Evolutionary conservation across 2,113 vertebrate genomes (phyloP).

Genomic region (Coptodon bakossiorum): DNA sequence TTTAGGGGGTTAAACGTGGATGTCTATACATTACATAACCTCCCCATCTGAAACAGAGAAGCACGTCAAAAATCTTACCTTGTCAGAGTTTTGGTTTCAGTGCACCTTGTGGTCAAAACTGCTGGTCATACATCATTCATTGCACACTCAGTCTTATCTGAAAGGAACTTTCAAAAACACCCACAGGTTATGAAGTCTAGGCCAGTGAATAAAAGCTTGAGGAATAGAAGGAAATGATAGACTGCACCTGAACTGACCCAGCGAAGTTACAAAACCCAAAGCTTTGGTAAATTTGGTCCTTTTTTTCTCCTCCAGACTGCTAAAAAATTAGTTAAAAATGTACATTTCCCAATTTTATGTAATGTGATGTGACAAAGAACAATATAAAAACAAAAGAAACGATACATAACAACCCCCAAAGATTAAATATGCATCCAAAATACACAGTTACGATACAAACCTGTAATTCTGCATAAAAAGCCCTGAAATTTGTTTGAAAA

Average conservation of each 20-base stretch:
- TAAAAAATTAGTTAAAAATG: background rate
- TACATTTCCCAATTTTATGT: background rate
- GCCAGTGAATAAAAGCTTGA: background rate
- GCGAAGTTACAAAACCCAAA: background rate
- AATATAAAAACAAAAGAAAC: background rate
- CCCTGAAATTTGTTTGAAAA: background rate
- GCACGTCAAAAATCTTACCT: background rate
- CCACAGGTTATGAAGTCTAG: background rate
- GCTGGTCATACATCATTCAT: conserved; percentile 6
- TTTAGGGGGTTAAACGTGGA: background rate
- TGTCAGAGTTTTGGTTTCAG: background rate
- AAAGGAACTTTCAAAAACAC: conserved; percentile 8
- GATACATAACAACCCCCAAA: background rate
- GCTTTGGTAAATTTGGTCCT: background rate
- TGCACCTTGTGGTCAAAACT: background rate
- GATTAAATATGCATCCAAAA: background rate
- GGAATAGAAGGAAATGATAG: background rate
- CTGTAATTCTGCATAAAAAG: background rate
- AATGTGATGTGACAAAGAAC: background rate
- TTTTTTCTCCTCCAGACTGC: background rate
- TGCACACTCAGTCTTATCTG: background rate
- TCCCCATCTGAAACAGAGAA: background rate
- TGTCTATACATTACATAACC: background rate
- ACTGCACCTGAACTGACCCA: background rate
- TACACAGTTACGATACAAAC: background rate